Conservation (phyloP, 2,113 vertebrate genomes). For the Tupaia tana region DNA sequence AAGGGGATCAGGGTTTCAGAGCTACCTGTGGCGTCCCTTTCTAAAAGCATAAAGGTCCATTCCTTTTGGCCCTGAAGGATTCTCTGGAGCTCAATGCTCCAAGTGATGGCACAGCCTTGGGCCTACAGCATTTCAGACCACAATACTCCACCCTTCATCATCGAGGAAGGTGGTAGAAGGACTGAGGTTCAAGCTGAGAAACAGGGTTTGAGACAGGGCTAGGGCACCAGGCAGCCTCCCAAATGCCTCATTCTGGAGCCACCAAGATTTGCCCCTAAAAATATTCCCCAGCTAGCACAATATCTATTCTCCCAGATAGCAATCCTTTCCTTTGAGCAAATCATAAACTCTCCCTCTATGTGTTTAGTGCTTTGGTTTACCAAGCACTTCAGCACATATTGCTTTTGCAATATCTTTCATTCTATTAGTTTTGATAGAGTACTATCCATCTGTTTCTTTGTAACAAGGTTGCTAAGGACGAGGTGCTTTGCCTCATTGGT, state of each 20-base stretch:
- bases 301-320: background rate
- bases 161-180: background rate
- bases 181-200: background rate
- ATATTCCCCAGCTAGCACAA: fast-evolving
- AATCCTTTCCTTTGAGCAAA: conserved; percentile 11
- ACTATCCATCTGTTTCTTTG: background rate
- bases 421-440: conserved; percentile 24
- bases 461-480: background rate
- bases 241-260: background rate
- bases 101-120: conserved; percentile 15
- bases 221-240: background rate
- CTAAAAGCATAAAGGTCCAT: background rate
- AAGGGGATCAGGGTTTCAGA: background rate
- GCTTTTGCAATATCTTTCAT: conserved; percentile 11
- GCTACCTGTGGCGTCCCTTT: background rate
- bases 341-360: background rate
- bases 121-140: conserved; percentile 23
- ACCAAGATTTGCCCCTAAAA: background rate
- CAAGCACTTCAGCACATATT: background rate
- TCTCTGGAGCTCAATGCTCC: background rate
- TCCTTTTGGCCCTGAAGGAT: background rate
- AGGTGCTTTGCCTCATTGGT: background rate
- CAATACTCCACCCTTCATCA: background rate
- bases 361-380: background rate
- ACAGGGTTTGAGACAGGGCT: background rate